A percentile compares a stretch with the other conserved stretches of the same genome.
Evolutionary conservation across 2,888 invertebrate genomes (phyloP).

Genomic region (Rhagium mordax): DNA sequence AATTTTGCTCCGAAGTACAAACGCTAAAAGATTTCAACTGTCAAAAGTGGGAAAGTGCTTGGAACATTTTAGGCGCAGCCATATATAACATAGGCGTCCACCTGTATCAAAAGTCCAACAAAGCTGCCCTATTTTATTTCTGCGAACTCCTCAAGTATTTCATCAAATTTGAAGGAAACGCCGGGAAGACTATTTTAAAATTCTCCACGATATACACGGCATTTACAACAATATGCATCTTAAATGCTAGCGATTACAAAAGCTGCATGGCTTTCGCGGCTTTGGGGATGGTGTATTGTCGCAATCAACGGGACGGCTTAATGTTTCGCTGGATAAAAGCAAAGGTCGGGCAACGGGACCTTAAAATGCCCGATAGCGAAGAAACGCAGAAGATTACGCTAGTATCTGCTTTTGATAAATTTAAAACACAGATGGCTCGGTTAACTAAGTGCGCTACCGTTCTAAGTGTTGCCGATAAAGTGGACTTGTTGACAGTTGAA

Average conservation of each 20-base stretch:
- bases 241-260: conserved; percentile 39
- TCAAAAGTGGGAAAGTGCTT: conserved; percentile 47
- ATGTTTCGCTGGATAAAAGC: conserved; percentile 55
- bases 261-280: conserved; percentile 52
- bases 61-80: conserved; percentile 43
- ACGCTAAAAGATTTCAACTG: conserved; percentile 46
- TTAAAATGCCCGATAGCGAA: conserved; percentile 37
- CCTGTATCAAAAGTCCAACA: conserved; percentile 38
- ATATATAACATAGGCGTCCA: conserved; percentile 53
- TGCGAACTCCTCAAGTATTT: conserved; percentile 41
- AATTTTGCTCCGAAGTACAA: conserved; percentile 45
- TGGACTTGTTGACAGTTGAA: conserved; percentile 55
- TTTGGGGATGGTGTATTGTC: conserved; percentile 50
- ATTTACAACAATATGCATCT: conserved; percentile 42
- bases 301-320: conserved; percentile 40
- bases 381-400: conserved; percentile 54
- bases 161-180: conserved; percentile 42
- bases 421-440: conserved; percentile 39
- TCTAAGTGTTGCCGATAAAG: conserved; percentile 43
- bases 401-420: conserved; percentile 47
- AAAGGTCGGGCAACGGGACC: conserved; percentile 51
- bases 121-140: conserved; percentile 35
- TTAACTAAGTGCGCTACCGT: conserved; percentile 42
- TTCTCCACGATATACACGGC: conserved; percentile 37
- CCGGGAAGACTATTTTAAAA: conserved; percentile 28